Base-by-base conservation (phyloP, 1,140 invertebrate genomes). In the Drosophila tristis region DNA sequence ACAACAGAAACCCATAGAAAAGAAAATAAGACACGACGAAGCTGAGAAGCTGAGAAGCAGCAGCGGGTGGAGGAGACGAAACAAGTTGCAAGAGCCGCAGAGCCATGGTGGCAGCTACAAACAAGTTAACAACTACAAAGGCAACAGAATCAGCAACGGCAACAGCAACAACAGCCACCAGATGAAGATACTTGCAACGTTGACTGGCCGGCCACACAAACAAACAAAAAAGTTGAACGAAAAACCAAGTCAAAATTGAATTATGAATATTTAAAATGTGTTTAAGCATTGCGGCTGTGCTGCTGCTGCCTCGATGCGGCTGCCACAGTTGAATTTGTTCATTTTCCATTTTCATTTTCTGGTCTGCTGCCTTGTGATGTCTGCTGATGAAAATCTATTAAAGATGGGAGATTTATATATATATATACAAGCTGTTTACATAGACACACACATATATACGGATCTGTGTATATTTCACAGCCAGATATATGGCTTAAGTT, bases 241-340 rank as follows among this genome's bases (percentile, higher is more conserved):
- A 74, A 75, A 80, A 73, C 70, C 71, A 74, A 87, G 63, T 66
- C 84, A 82, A 87, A 87, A 87, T 87, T 89, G 84, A 87, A 87
- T 87, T 87, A 87, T 87, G 82, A 87, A 87, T 87, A 87, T 87
- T 87, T 87, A 82, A 87, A 82, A 89, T 77, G 75, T 72, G 79
- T 81, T 86, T 75, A 86, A 87, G 60, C 78, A 74, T 43, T 87
- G 78, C 70, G 56, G 73, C 59, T 39, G 42, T 8, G 3, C 2
- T 7, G 7, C 16, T 16, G 16, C 29, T 9, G 29, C 29, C 29
- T 31, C 29, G 31, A 35, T 35, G 20, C 20, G 20, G 31, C 31
- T 35, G 31, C 31, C 31, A 35, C 31, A 35, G 31, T 35, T 35
- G 3, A 35, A 35, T 9, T 35, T 35, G 31, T 35, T 35, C 57